Evolutionary conservation across 2,113 vertebrate species (phyloP).

Genomic region (Phasianus colchicus): DNA sequence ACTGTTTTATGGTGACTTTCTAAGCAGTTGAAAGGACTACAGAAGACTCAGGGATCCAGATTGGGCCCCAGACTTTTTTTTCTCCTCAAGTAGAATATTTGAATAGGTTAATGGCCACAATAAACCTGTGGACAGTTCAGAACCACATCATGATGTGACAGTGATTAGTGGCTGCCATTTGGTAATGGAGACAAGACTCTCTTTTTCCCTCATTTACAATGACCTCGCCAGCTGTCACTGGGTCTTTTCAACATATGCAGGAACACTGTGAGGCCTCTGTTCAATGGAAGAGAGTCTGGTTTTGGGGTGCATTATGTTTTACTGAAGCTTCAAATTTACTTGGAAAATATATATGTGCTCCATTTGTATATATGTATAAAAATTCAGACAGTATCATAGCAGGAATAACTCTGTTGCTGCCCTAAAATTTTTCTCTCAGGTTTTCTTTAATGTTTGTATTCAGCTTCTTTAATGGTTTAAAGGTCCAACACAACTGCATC

Average conservation of each 20-base stretch:
- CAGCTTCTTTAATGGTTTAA: background rate
- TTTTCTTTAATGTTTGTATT: background rate
- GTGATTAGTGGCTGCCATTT: slow-evolving; percentile 61
- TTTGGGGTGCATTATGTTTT: background rate
- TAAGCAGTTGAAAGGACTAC: background rate
- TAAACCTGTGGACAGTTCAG: slow-evolving; percentile 64
- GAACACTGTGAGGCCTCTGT: background rate
- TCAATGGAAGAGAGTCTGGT: background rate
- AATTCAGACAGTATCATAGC: background rate
- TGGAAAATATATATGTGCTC: background rate
- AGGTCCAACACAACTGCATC: background rate
- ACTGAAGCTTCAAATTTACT: background rate
- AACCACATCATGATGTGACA: slow-evolving; percentile 66
- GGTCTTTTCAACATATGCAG: slow-evolving; percentile 53
- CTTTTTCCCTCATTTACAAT: slow-evolving; percentile 70
- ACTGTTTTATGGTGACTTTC: background rate
- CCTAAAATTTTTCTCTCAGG: background rate
- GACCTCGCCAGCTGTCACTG: slow-evolving; percentile 63
- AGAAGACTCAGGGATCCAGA: background rate
- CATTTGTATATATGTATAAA: background rate
- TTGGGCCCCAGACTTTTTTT: background rate
- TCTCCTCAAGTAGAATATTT: slow-evolving; percentile 51
- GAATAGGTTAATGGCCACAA: slow-evolving; percentile 56
- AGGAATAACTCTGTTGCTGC: background rate
- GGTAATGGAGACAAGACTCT: slow-evolving; percentile 72